Base-by-base conservation (phyloP, 2,113 vertebrate genomes). In the Anarhynchus alexandrinus region DNA sequence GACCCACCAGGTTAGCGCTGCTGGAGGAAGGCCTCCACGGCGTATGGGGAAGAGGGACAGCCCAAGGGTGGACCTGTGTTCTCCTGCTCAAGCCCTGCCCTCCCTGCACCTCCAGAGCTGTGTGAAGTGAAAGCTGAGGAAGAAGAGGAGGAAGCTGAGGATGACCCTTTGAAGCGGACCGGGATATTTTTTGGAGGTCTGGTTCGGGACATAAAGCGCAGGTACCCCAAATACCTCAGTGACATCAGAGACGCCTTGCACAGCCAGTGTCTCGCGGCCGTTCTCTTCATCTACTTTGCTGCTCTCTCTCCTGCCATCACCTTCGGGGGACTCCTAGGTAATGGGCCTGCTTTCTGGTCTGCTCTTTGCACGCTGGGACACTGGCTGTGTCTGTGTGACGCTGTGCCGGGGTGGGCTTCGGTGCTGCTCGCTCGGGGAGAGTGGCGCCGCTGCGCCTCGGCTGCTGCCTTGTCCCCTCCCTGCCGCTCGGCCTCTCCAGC, bases 241-340 rank as follows among this genome's bases (percentile, higher is more conserved):
- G 99, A 99, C 98, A 97, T 99, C 66, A 98, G 98, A 94, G 99
- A 99, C 3, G 98, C 99, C 14, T 61, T 99, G 95, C 99, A 99
- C 98, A 98, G 98, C 90, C 99, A 99, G 97, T 99, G 99, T 49
- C 65, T 99, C 61, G 99, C 99, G 1, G 99, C 99, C 1, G 98
- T 99, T 94, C 99, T 99, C 93, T 99, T 99, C 97, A 99, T 99
- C 98, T 99, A 99, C 96, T 99, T 99, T 22, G 99, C 99, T 7
- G 99, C 99, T 69, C 98, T 99, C 95, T 99, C 99, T 32, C 99
- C 99, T 27, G 99, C 99, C 90, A 99, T 99, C 97, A 99, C 99
- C 79, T 99, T 99, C 36, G 99, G 99, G 96, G 99, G 99, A 79
- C 98, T 99, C 94, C 98, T 99, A 98, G 99, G 99, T 99, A 98